Evolutionary conservation across 2,797 vertebrate genomes (phyloP), one percentile per base, ranked within the genome.

Genomic region (Trematomus bernacchii): DNA sequence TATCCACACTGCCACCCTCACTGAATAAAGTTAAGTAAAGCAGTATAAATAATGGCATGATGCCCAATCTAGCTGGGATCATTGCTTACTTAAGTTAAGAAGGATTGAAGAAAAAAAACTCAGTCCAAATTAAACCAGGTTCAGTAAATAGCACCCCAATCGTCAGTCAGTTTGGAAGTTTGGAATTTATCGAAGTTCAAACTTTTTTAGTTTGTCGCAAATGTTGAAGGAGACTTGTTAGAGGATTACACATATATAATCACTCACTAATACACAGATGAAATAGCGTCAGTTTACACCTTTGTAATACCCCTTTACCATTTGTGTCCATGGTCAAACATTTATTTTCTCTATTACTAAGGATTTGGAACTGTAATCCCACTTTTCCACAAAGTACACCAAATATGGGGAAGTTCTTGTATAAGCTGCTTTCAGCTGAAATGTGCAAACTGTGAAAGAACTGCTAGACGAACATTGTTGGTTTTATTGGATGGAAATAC

Each of bases 1-100:
- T 74, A 76, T 73, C 40, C 27, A 47, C 42, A 19, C 74, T 73
- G 54, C 82, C 73, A 53, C 58, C 37, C n/a, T 52, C 47, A 37
- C 21, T 10, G 13, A 79, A 77, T 75, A 69, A 54, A 67, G 66
- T 67, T 51, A 54, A 37, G 18, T 59, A 71, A 75, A 73, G 59
- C 47, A 51, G 62, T 80, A 33, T 71, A 73, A 83, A 80, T 50
- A 73, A 59, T 75, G 70, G 78, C 66, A 46, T 40, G 1, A 18
- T 61, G 65, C 66, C 72, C 67, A 27, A 27, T 74, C 14, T 10
- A 47, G 50, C 61, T 19, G 16, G 40, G 21, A 37, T 68, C 54
- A 58, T 72, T 78, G 59, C 71, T 73, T 73, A 15, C 21, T 18
- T 12, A 15, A 76, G 61, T 66, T 33, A 27, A 59, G 11, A 73